Base-by-base conservation (phyloP, 2,797 vertebrate genomes). In the Paguma larvata region DNA sequence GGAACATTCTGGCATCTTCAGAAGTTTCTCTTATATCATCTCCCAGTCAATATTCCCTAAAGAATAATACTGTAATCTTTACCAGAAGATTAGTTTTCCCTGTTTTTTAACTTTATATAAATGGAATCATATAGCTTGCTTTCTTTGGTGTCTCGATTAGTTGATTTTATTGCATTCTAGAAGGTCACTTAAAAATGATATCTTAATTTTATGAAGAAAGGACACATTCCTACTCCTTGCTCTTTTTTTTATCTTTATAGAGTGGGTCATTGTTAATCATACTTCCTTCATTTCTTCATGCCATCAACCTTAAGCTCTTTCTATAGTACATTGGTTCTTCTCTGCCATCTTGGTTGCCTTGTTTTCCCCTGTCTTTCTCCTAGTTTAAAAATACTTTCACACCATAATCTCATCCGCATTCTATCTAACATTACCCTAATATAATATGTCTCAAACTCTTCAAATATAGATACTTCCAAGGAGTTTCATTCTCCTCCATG, bases 131-230 rank as follows among this genome's bases (percentile, higher is more conserved):
- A 34, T 6, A 14, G 23, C n/a, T 82, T 34, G 7, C 3, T 18
- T 78, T 84, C 11, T 48, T 73, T 65, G 63, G 16, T 59, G 46
- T 72, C 6, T 83, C 25, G 16, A 9, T 80, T 89, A 34, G 2
- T 86, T 59, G 53, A 56, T 72, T 86, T 89, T 85, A 44, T 19
- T 85, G 21, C 2, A 23, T 80, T 75, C n/a, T 72, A 86, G 72
- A 46, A 62, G 48, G 16, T 51, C n/a, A 65, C 15, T 79, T 86
- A 53, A 41, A 89, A 56, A 38, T 68, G 3, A 84, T 53, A 27
- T 38, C 48, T 86, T 72, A 91, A 87, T 79, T 84, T 85, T 73
- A 80, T 41, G 73, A 46, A 80, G 53, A 95, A 87, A 73, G 59
- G n/a, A n/a, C 19, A 92, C 48, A 84, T 59, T 84, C 6, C 12